Conservation (phyloP, 1,140 invertebrate species). For the Drosophila seguyi region DNA sequence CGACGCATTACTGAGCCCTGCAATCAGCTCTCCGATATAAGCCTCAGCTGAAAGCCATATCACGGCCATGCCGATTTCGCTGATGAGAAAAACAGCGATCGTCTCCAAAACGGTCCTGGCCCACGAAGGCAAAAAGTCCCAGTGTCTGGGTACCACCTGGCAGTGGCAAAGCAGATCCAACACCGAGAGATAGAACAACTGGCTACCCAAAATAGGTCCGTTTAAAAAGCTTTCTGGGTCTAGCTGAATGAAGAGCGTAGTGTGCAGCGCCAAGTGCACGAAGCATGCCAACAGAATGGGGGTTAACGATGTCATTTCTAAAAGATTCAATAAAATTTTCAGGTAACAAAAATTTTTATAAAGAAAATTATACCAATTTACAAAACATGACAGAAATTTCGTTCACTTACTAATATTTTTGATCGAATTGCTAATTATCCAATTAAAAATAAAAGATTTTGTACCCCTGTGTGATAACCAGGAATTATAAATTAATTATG, state of each 20-base stretch:
- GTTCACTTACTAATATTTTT: not conserved
- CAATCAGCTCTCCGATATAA: not conserved
- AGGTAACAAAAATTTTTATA: not conserved
- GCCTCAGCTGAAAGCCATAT: conserved; percentile 15
- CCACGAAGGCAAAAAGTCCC: conserved; percentile 7
- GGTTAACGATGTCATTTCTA: not conserved
- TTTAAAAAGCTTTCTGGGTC: not conserved
- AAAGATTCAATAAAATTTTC: not conserved
- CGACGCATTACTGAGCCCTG: not conserved
- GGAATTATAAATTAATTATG: too few species aligned
- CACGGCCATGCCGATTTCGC: conserved; percentile 4
- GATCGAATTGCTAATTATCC: too few species aligned
- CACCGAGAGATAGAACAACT: conserved; percentile 33
- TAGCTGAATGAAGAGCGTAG: conserved; percentile 15
- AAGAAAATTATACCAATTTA: not conserved
- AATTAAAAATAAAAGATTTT: not conserved
- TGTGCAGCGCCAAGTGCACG: conserved; percentile 14
- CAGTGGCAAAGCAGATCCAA: conserved; percentile 9
- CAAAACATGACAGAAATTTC: not conserved
- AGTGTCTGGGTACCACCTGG: conserved; percentile 1
- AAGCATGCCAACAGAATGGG: conserved; percentile 8
- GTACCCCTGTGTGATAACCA: too few species aligned
- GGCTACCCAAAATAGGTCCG: conserved; percentile 14
- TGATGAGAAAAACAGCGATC: not conserved
- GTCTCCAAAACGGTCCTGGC: conserved; percentile 14